A percentile compares a stretch with the other conserved stretches of the same genome.
Conservation (phyloP, 2,888 invertebrate genomes). For the Rhamnusium bicolor region DNA sequence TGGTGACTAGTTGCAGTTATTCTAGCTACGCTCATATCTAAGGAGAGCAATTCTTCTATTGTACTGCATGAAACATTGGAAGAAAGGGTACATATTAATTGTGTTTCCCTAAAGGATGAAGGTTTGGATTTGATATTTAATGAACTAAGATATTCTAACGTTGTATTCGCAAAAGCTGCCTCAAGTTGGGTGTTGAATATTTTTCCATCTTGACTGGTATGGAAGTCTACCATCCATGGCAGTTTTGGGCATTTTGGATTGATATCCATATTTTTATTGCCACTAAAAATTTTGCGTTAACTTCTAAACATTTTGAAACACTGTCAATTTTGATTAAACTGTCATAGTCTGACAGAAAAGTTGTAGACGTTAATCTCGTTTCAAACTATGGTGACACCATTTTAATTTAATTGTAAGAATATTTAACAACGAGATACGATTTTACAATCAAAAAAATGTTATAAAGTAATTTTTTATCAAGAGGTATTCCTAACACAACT, state of each 20-base stretch:
- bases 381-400: no score
- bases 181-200: slow-evolving; percentile 72
- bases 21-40: slow-evolving; percentile 74
- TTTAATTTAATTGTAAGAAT: no score
- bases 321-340: background rate
- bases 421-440: no score
- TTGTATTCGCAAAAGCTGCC: slow-evolving; percentile 71
- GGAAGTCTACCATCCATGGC: slow-evolving; percentile 70
- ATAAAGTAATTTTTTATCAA: no score
- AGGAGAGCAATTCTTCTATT: slow-evolving; percentile 72
- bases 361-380: background rate
- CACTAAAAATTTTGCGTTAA: slow-evolving; percentile 48
- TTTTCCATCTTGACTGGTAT: slow-evolving; percentile 61
- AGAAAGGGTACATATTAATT: slow-evolving; percentile 74
- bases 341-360: background rate
- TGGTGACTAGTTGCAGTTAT: slow-evolving; percentile 70
- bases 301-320: background rate
- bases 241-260: slow-evolving; percentile 62
- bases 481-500: no score
- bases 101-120: slow-evolving; percentile 73
- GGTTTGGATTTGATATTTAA: slow-evolving; percentile 70
- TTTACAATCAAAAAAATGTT: no score
- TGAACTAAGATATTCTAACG: slow-evolving; percentile 72
- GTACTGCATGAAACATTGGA: slow-evolving; percentile 58
- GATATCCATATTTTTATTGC: slow-evolving; percentile 39